Conservation (phyloP, 30 jellyfish, hydroid and myxozoan species). For the Aurelia sp. region DNA sequence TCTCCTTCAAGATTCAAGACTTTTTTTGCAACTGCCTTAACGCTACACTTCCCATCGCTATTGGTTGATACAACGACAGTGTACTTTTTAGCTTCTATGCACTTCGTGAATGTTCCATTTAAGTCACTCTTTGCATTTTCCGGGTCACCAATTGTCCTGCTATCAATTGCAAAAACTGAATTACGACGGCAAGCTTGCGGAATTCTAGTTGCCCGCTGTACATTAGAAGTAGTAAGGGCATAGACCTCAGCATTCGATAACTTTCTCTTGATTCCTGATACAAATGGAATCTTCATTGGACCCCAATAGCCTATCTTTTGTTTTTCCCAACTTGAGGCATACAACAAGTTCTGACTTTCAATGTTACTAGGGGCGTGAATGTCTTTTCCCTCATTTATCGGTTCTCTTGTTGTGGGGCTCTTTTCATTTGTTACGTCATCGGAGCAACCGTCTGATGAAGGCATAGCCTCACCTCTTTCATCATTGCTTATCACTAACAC, state of each 20-base stretch:
- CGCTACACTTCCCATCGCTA: neutral
- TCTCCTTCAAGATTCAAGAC: too few relatives aligned
- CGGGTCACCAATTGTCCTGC: neutral
- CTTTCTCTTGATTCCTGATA: neutral
- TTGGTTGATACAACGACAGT: neutral
- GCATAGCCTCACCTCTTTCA: too few relatives aligned
- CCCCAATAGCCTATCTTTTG: neutral
- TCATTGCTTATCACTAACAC: too few relatives aligned
- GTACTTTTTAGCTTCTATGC: neutral
- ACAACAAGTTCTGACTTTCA: too few relatives aligned
- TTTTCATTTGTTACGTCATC: too few relatives aligned
- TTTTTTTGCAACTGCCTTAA: neutral
- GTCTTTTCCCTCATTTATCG: too few relatives aligned
- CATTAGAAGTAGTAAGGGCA: neutral
- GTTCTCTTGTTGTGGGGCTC: too few relatives aligned
- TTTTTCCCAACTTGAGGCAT: neutral
- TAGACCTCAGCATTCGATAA: neutral
- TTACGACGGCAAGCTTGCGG: neutral
- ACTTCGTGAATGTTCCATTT: neutral
- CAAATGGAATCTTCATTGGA: too few relatives aligned
- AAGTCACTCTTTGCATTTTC: neutral
- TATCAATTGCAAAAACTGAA: too few relatives aligned
- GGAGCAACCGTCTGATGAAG: too few relatives aligned
- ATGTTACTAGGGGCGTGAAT: too few relatives aligned
- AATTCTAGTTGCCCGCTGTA: neutral